phyloP scores from a whole-genome alignment of 1,140 invertebrate species.

The Stegodyphus mimosarum region DNA sequence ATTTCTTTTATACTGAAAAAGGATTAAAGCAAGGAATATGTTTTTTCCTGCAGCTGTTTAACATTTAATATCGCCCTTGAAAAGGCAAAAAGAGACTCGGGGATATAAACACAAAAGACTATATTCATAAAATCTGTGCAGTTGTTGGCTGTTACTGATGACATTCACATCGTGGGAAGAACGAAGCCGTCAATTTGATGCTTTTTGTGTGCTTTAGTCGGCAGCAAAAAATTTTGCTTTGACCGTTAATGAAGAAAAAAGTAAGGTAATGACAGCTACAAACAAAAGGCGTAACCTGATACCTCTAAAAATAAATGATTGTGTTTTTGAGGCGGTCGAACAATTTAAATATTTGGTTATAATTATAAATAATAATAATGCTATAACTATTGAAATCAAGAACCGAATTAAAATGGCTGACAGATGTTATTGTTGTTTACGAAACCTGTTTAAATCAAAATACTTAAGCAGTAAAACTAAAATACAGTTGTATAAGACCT shows the following conservation, averaged over 20 bases:
- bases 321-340: not conserved
- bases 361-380: constrained; percentile 10
- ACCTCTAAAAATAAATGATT: not conserved
- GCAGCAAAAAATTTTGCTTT: not conserved
- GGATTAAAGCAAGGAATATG: not conserved
- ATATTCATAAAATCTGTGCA: constrained; percentile 1
- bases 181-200: not conserved
- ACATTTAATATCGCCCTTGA: not conserved
- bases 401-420: not conserved
- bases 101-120: not conserved
- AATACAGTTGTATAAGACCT: not conserved
- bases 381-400: not conserved
- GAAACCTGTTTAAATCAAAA: not conserved
- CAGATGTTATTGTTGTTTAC: not conserved
- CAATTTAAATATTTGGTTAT: not conserved
- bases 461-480: not conserved
- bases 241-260: not conserved
- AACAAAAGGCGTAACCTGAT: not conserved
- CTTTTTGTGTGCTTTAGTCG: not conserved
- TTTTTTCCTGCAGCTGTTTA: not conserved
- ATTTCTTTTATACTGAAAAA: constrained; percentile 14
- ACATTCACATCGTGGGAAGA: constrained; percentile 5
- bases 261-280: not conserved
- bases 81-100: not conserved
- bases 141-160: not conserved